phyloP scores from a whole-genome alignment of 2,888 invertebrate genomes.

The Drosophila kokeensis region DNA sequence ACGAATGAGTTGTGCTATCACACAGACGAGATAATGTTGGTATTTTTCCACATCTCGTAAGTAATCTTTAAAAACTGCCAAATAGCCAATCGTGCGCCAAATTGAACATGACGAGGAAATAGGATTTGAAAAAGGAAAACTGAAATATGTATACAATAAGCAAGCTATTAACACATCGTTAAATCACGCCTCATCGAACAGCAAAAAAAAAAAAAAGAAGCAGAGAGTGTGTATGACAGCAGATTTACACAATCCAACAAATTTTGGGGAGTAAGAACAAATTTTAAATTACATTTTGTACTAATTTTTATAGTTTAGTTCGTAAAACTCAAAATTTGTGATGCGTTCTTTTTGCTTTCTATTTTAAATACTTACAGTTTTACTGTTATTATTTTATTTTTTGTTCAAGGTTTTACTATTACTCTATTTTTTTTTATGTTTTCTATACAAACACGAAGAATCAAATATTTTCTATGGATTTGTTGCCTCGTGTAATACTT shows the following conservation, averaged over 20 bases:
- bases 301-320: background rate
- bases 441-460: background rate
- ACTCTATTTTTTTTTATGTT: background rate
- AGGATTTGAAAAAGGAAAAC: slow-evolving; percentile 14
- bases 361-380: background rate
- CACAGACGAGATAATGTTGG: slow-evolving; percentile 39
- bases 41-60: slow-evolving; percentile 31
- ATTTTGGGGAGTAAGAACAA: background rate
- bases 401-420: background rate
- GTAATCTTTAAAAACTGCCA: slow-evolving; percentile 52
- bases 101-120: slow-evolving; percentile 59
- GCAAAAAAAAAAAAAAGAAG: slow-evolving; percentile 1
- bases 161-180: slow-evolving; percentile 69
- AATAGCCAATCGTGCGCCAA: slow-evolving; percentile 50
- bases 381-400: background rate
- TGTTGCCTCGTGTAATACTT: slow-evolving; percentile 48
- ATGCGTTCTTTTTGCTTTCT: background rate
- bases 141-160: slow-evolving; percentile 59
- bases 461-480: background rate
- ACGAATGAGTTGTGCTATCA: slow-evolving; percentile 50
- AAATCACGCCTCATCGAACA: slow-evolving; percentile 43
- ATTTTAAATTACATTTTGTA: background rate
- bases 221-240: background rate
- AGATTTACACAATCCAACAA: background rate
- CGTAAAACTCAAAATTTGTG: background rate